These are phyloP conservation scores for Saguinus midas DNA, from an alignment of 2,113 vertebrate genomes.

Conservation along the genomic window DNA sequence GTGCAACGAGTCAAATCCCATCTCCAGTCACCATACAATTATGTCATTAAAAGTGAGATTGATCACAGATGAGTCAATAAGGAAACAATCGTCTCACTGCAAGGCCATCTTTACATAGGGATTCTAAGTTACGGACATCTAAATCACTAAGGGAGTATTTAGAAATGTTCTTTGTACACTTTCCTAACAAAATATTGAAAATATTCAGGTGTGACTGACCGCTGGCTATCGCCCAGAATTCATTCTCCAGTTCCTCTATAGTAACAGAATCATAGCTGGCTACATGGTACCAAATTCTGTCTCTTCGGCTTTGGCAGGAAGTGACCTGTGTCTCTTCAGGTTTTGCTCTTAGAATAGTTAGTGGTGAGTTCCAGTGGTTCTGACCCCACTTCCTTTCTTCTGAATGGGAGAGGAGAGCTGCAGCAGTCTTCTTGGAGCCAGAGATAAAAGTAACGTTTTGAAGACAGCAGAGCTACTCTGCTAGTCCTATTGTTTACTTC, in stretches of 20 bases:
- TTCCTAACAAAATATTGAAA: background rate
- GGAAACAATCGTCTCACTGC: fast-evolving
- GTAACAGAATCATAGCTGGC: background rate
- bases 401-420: background rate
- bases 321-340: background rate
- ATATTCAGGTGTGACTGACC: background rate
- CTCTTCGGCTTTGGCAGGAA: background rate
- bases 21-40: background rate
- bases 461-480: background rate
- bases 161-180: background rate
- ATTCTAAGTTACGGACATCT: background rate
- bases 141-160: background rate
- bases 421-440: background rate
- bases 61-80: background rate
- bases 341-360: background rate
- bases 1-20: background rate
- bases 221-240: background rate
- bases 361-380: background rate
- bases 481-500: background rate
- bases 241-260: background rate
- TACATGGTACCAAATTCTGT: background rate
- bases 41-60: background rate
- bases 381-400: background rate
- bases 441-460: background rate
- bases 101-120: background rate